Evolutionary conservation across 2,113 vertebrate species (phyloP), one percentile per base, ranked within the genome.

Genomic region (Helogale parvula): DNA sequence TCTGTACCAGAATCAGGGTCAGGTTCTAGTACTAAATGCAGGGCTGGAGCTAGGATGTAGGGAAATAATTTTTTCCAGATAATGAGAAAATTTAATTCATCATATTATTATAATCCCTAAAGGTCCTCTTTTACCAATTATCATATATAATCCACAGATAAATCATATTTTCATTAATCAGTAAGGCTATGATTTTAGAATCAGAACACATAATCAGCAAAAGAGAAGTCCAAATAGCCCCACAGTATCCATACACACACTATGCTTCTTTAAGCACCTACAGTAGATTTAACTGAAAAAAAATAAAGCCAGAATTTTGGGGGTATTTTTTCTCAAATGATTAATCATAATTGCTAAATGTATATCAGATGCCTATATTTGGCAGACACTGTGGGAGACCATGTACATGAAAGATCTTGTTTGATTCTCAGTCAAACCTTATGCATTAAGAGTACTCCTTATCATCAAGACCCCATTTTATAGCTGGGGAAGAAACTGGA

Each of bases 51-150:
- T 4, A 11, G 23, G 33, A 10, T 10, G 3, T 38, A 33, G 52
- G 21, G 12, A 91, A 93, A 19, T 71, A 33, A 74, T 88, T 76
- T 77, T 84, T n/a, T 19, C 79, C 27, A 52, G 52, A 84, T 52
- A 87, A 80, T 57, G 33, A 96, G 41, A 93, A 92, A 71, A 72
- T 77, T 88, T 82, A 92, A 57, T 29, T 86, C 21, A 50, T 21
- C 5, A 4, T 74, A 12, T 81, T 83, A n/a, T 63, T 74, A 71
- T 79, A 79, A 41, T 71, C n/a, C 85, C 7, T 45, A 86, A 83
- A 52, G 5, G 57, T 88, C 57, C 50, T 77, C 23, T 87, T 82
- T 92, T 69, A 66, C 31, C 19, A 31, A 38, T 57, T 94, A 54
- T 38, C 54, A 1, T 82, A 52, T 31, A 76, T 47, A 94, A 47